Base-by-base conservation (phyloP, 1,140 invertebrate species). In the Chrysomallon squamiferum region DNA sequence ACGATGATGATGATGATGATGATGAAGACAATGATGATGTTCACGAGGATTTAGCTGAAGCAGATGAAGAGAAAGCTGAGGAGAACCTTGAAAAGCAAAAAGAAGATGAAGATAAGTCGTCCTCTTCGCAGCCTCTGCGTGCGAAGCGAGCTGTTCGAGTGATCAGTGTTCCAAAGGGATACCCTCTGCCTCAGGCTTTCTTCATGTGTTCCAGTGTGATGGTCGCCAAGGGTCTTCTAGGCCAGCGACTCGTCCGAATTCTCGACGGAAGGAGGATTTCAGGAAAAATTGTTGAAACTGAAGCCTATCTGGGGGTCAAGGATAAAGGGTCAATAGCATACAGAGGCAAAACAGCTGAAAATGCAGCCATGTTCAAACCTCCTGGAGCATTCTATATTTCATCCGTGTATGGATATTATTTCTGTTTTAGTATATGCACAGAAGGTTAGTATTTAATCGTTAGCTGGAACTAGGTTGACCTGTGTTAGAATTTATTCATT, bases 321-420 rank as follows among this genome's bases (percentile, higher is more conserved):
- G 93, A 94, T 80, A 89, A 89, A 82, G 92, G 92, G 52, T 92
- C 91, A 1, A 89, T 92, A 72, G 90, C 92, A 0, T 92, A 87
- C 76, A 84, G 88, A 62, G 89, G 90, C n/a, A 90, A 88, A 84
- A 93, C 92, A n/a, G 82, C 87, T 15, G 83, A 89, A 74, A 93
- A 91, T 81, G 87, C 89, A 76, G 90, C 92, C 3, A 93, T 94
- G 91, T 94, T 90, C 77, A 93, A 93, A 91, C 62, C 82, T 73
- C 88, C 92, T 29, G 93, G 93, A n/a, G 93, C 92, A 33, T 87
- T 88, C 38, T 94, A 92, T 84, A 91, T 94, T 4, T 94, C 93
- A 74, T 86, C 90, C 59, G 93, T 92, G 13, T 94, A 94, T 84
- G 92, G 93, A 72, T 92, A 93, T 89, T 93, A 94, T 76, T 88